These are phyloP conservation scores for Zapus hudsonius DNA, from an alignment of 2,113 vertebrate species.

Conservation along the genomic window DNA sequence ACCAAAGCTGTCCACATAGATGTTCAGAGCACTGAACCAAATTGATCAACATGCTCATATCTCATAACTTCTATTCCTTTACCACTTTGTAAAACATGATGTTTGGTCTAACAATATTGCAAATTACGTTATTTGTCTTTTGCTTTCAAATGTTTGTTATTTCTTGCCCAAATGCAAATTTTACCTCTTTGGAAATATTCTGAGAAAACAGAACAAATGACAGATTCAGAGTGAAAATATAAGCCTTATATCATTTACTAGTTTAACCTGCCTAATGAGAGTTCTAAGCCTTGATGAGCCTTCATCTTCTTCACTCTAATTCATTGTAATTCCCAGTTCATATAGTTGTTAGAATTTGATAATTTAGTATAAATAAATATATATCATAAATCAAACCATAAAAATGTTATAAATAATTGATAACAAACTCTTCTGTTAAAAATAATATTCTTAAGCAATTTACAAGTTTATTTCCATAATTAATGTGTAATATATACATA, in stretches of 20 bases:
- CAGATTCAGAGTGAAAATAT: background rate
- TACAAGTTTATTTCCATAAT: background rate
- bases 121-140: background rate
- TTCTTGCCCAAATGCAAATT: background rate
- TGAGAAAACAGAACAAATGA: background rate
- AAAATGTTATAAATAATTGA: background rate
- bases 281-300: background rate
- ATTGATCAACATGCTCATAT: background rate
- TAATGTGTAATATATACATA: background rate
- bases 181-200: background rate
- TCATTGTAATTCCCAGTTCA: background rate
- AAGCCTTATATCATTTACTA: background rate
- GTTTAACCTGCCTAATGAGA: background rate
- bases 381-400: background rate
- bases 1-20: rapidly evolving
- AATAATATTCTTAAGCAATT: too few species aligned
- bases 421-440: background rate
- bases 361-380: background rate
- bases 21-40: background rate
- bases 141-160: background rate
- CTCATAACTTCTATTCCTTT: background rate
- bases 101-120: background rate
- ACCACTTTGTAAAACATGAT: background rate
- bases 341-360: background rate
- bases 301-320: background rate